Evolutionary conservation across 2,113 vertebrate genomes (phyloP).

Genomic region (Rhea pennata): DNA sequence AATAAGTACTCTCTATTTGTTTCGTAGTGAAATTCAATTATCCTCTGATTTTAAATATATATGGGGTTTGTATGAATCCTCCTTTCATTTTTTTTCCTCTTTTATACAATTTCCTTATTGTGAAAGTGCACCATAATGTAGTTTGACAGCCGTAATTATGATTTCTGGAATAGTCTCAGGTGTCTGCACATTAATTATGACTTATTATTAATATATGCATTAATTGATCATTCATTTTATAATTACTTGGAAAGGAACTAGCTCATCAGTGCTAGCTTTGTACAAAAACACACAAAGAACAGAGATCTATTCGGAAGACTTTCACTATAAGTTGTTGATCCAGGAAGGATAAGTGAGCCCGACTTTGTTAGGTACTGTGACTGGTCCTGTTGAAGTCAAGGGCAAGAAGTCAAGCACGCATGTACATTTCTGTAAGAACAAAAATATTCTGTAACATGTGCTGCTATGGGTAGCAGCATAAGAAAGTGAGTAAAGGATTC

Average conservation of each 20-base stretch:
- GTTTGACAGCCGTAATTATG: not conserved
- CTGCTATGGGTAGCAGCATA: not conserved
- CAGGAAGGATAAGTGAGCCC: not conserved
- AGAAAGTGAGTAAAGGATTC: not conserved
- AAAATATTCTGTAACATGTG: not conserved
- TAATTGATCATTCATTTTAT: not conserved
- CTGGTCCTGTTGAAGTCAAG: not conserved
- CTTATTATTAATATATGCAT: conserved; percentile 1
- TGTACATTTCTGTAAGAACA: not conserved
- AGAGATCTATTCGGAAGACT: not conserved
- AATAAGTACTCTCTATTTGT: not conserved
- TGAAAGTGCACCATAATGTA: not conserved
- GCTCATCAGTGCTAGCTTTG: not conserved
- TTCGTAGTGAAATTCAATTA: not conserved
- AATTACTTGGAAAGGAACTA: conserved; percentile 5
- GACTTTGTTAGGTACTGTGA: not conserved
- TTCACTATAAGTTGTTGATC: not conserved
- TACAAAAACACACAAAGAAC: not conserved
- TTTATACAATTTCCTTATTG: not conserved
- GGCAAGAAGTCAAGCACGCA: not conserved
- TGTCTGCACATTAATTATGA: conserved; percentile 4
- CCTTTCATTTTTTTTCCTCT: not conserved
- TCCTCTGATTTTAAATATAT: not conserved
- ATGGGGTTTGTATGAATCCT: not conserved
- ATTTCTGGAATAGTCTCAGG: not conserved